phyloP scores from a whole-genome alignment of 2,888 invertebrate species.

The Stictocephala bisonia region DNA sequence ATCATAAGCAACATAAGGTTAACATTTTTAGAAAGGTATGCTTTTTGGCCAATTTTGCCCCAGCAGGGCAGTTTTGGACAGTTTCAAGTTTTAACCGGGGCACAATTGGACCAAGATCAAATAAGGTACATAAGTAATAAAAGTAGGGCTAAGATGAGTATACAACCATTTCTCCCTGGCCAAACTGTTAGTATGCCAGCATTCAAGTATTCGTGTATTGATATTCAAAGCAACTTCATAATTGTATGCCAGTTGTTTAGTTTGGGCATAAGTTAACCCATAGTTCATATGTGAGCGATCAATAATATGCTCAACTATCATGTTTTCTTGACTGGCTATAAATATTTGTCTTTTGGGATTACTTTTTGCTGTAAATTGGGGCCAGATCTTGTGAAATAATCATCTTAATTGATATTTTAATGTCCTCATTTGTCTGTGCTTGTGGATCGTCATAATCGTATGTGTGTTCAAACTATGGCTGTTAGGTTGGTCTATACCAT shows the following conservation, averaged over 20 bases:
- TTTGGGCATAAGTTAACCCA: too few species aligned
- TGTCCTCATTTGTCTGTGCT: neutral
- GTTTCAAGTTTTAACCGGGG: constrained; percentile 10
- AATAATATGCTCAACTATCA: too few species aligned
- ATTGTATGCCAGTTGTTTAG: too few species aligned
- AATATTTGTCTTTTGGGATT: constrained; percentile 24
- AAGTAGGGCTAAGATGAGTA: too few species aligned
- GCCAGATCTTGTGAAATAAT: constrained; percentile 19
- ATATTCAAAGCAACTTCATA: neutral
- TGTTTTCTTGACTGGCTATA: constrained; percentile 8
- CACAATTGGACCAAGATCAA: constrained; percentile 20
- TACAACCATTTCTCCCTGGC: neutral
- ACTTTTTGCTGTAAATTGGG: constrained; percentile 14
- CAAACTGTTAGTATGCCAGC: neutral
- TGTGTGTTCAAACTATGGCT: too few species aligned
- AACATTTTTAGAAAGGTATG: neutral
- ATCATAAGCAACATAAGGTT: neutral
- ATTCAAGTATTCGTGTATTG: neutral
- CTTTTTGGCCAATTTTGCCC: constrained; percentile 28
- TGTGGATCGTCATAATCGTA: too few species aligned
- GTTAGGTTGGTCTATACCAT: too few species aligned
- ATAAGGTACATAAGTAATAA: constrained; percentile 16
- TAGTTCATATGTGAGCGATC: too few species aligned
- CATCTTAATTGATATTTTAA: neutral
- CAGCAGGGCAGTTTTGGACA: constrained; percentile 36